Evolutionary conservation across 2,888 invertebrate genomes (phyloP).

Genomic region (Cerastoderma edule): DNA sequence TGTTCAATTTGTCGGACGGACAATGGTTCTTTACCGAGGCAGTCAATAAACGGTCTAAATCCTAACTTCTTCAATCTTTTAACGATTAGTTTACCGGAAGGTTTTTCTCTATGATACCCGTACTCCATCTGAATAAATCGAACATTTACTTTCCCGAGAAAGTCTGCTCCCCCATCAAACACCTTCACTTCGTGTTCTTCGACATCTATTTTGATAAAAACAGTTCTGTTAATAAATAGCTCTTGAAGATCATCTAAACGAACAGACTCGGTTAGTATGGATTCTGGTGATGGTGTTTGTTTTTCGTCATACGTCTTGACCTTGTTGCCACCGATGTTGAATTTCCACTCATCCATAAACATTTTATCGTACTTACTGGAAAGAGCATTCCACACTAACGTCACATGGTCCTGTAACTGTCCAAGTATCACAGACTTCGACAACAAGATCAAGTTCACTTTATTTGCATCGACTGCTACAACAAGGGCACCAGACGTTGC

Average conservation of each 20-base stretch:
- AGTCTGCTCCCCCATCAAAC: slow-evolving; percentile 57
- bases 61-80: slow-evolving; percentile 45
- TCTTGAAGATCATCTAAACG: slow-evolving; percentile 65
- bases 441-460: slow-evolving; percentile 53
- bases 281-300: background rate
- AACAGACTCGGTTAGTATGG: slow-evolving; percentile 54
- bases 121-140: slow-evolving; percentile 73
- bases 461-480: slow-evolving; percentile 63
- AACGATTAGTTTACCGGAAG: slow-evolving; percentile 54
- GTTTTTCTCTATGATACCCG: slow-evolving; percentile 58
- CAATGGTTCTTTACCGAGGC: slow-evolving; percentile 15
- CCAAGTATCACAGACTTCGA: slow-evolving; percentile 60
- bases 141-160: slow-evolving; percentile 67
- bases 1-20: slow-evolving; percentile 63
- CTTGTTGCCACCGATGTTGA: slow-evolving; percentile 67
- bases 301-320: slow-evolving; percentile 35
- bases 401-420: slow-evolving; percentile 53
- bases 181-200: slow-evolving; percentile 70
- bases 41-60: background rate
- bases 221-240: slow-evolving; percentile 46
- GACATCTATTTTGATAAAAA: slow-evolving; percentile 76
- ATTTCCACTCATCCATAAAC: slow-evolving; percentile 49
- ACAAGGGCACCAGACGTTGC: slow-evolving; percentile 61
- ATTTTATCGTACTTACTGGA: slow-evolving; percentile 62
- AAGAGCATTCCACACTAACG: slow-evolving; percentile 68